Evolutionary conservation across 2,888 invertebrate genomes (phyloP).

Genomic region (Lycocerus yunnanus): DNA sequence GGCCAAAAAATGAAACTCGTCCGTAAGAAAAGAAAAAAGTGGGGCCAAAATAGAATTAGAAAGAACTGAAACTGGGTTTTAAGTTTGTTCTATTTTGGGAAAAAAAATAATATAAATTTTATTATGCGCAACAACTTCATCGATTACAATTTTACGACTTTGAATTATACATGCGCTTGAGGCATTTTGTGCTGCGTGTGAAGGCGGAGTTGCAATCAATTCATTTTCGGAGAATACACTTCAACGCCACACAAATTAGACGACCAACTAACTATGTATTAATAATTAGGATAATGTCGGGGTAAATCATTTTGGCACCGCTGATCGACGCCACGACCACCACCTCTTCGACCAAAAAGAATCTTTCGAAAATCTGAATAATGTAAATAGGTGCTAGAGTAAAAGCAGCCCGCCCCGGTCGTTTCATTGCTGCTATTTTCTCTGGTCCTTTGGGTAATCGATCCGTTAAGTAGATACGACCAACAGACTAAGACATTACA

Average conservation of each 20-base stretch:
- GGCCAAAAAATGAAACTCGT: not conserved
- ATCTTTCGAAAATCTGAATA: not conserved
- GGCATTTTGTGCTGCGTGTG: not conserved
- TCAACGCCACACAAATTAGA: not conserved
- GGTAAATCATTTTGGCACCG: not conserved
- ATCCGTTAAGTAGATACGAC: conserved; percentile 30
- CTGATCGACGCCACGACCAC: not conserved
- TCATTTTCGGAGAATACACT: conserved; percentile 1
- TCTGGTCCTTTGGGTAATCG: conserved; percentile 23
- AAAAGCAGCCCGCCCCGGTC: not conserved
- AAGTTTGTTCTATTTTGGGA: not conserved
- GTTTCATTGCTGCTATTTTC: not conserved
- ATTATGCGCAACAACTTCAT: conserved; percentile 9
- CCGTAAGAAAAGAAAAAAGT: not conserved
- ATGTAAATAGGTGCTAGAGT: not conserved
- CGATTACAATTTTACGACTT: conserved; percentile 12
- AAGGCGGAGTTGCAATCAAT: not conserved
- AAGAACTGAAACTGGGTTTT: not conserved
- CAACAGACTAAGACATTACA: conserved; percentile 27
- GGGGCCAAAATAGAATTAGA: not conserved
- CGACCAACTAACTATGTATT: conserved; percentile 1
- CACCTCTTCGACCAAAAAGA: not conserved
- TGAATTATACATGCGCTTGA: conserved; percentile 7
- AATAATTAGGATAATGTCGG: not conserved
- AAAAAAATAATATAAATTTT: conserved; percentile 5